Evolutionary conservation across 2,888 invertebrate genomes (phyloP), one percentile per base, ranked within the genome.

Genomic region (Halictus quadricinctus): DNA sequence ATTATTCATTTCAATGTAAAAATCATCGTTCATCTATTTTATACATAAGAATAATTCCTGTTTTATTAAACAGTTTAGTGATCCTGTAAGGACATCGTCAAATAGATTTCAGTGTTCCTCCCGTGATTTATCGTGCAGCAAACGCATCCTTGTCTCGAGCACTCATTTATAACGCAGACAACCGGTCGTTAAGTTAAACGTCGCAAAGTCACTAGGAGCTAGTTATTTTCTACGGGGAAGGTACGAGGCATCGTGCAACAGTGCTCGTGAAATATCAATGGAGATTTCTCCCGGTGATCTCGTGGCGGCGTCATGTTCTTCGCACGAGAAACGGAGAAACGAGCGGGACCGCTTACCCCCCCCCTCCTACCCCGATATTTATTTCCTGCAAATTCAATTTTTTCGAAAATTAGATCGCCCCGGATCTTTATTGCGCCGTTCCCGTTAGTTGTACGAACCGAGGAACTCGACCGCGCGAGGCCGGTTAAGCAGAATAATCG

Each of bases 331-430:
- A 41, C 41, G 7, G 41, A 43, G 70, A 70, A 70, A 70, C 70
- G n/a, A 70, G 43, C n/a, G 5, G 4, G 36, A 4, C 13, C 43
- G n/a, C 13, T 43, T 6, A 2, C 41, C n/a, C 36, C 36, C 21
- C n/a, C 1, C 36, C 36, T 2, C 36, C 36, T 3, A 1, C 43
- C 6, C 43, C 6, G n/a, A 43, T 70, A 70, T 70, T 48, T 70
- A 70, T 70, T n/a, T 43, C 70, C 70, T 6, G 70, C n/a, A 43
- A 70, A 70, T 70, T 70, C 70, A 70, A 70, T 70, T 70, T 70
- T 70, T 70, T 70, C 70, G 70, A 70, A 70, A 70, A 70, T 70
- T 70, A 70, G 70, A 70, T 70, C 70, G 70, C n/a, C 70, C 13
- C 43, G n/a, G 43, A 43, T 70, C 70, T 70, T 70, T 70, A 70